phyloP scores from a whole-genome alignment of 2,113 vertebrate species.

The Vidua macroura region DNA sequence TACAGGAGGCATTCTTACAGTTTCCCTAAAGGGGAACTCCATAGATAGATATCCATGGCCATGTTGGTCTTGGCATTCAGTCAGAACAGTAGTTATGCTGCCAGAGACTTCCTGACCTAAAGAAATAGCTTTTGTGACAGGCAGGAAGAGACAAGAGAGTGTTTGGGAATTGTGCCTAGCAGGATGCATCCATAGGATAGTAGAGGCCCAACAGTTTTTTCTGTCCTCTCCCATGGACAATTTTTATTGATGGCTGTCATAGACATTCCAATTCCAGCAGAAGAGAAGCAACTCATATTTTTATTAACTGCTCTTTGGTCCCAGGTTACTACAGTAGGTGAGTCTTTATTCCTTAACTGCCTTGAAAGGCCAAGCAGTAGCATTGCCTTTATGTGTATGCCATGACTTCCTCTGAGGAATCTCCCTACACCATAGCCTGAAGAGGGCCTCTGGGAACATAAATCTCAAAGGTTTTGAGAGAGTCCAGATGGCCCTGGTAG shows the following conservation, averaged over 20 bases:
- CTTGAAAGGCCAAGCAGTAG: background rate
- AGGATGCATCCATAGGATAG: background rate
- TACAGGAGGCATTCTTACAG: background rate
- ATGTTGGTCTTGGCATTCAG: background rate
- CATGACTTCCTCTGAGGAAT: background rate
- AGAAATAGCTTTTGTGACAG: background rate
- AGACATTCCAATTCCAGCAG: background rate
- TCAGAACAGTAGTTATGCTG: background rate
- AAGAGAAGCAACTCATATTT: background rate
- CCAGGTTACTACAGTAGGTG: background rate
- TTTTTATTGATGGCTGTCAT: background rate
- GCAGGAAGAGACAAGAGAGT: background rate
- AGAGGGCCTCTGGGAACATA: background rate
- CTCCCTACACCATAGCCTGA: background rate
- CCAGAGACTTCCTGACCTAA: background rate
- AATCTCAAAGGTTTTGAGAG: conserved; percentile 11
- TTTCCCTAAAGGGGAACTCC: background rate
- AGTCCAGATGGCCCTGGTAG: conserved; percentile 19
- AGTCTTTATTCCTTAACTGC: background rate
- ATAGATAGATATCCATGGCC: background rate
- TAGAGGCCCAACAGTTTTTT: background rate
- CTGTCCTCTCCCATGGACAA: background rate
- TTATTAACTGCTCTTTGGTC: background rate
- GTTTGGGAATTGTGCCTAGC: background rate
- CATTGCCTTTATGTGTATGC: background rate